Conservation (phyloP, 2,888 invertebrate genomes). For the Eilema depressum region DNA sequence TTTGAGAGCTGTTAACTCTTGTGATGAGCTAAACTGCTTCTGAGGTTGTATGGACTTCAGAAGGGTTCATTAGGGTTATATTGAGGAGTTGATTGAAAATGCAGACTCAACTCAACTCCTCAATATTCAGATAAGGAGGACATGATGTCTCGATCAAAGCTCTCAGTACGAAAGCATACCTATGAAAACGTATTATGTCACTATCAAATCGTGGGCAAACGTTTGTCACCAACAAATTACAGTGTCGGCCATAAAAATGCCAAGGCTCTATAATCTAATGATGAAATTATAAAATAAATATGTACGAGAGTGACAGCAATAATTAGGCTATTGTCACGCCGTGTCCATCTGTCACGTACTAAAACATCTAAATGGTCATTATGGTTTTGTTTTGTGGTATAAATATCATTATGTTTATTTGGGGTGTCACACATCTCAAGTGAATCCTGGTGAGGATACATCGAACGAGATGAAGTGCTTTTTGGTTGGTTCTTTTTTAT, state of each 20-base stretch:
- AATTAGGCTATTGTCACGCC: conserved; percentile 80
- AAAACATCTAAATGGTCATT: conserved; percentile 61
- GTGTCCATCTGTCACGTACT: conserved; percentile 73
- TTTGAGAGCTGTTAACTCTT: background rate
- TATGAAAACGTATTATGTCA: conserved; percentile 37
- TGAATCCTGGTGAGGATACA: conserved; percentile 60
- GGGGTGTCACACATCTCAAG: conserved; percentile 68
- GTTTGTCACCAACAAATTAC: conserved; percentile 58
- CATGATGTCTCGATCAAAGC: conserved; percentile 12
- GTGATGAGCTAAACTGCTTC: background rate
- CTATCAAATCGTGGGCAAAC: conserved; percentile 51
- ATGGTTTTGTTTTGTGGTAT: conserved; percentile 72
- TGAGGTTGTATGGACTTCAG: too few species aligned
- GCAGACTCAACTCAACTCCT: too few species aligned
- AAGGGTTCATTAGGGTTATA: too few species aligned
- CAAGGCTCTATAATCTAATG: conserved; percentile 62
- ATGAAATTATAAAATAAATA: conserved; percentile 66
- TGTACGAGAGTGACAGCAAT: conserved; percentile 72
- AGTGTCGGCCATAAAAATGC: conserved; percentile 62
- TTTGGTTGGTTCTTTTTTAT: conserved; percentile 61
- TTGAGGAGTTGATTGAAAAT: too few species aligned
- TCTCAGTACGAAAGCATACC: conserved; percentile 30
- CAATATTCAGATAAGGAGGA: background rate
- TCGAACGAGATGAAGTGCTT: conserved; percentile 67
- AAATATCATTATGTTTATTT: conserved; percentile 69